These are phyloP conservation scores for Lophotriccus pileatus DNA, from an alignment of 2,797 vertebrate species.

Conservation along the genomic window DNA sequence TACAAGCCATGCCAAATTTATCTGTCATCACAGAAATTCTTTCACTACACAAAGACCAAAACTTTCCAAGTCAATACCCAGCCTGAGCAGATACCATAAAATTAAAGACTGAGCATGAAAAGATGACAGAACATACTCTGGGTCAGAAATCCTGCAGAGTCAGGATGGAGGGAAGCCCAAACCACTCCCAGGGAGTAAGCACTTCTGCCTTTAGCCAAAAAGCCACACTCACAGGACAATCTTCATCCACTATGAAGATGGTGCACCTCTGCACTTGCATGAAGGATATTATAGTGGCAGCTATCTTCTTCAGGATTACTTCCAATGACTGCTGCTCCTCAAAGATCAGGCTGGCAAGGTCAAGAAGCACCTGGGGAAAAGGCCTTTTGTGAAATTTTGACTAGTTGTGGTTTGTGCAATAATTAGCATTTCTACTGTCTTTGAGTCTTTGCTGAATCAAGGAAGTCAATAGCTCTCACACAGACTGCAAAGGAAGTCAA, in stretches of 20 bases:
- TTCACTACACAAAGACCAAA: not conserved
- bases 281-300: constrained; percentile 94
- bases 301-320: constrained; percentile 92
- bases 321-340: constrained; percentile 96
- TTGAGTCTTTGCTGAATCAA: not conserved
- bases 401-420: not conserved
- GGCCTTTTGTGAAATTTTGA: not conserved
- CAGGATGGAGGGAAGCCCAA: not conserved
- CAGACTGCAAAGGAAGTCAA: not conserved
- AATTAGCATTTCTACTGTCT: not conserved
- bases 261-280: constrained; percentile 96
- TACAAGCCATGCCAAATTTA: not conserved
- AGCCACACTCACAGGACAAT: constrained; percentile 76
- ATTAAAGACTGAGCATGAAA: not conserved
- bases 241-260: constrained; percentile 90
- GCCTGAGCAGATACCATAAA: not conserved
- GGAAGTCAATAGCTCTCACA: not conserved
- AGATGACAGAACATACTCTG: not conserved
- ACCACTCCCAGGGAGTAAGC: not conserved
- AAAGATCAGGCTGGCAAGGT: constrained; percentile 95
- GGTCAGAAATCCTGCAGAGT: not conserved
- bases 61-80: not conserved
- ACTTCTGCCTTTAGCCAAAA: not conserved
- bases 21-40: not conserved
- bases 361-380: constrained; percentile 86